phyloP scores from a whole-genome alignment of 2,888 invertebrate species.

The Microctonus brassicae region DNA sequence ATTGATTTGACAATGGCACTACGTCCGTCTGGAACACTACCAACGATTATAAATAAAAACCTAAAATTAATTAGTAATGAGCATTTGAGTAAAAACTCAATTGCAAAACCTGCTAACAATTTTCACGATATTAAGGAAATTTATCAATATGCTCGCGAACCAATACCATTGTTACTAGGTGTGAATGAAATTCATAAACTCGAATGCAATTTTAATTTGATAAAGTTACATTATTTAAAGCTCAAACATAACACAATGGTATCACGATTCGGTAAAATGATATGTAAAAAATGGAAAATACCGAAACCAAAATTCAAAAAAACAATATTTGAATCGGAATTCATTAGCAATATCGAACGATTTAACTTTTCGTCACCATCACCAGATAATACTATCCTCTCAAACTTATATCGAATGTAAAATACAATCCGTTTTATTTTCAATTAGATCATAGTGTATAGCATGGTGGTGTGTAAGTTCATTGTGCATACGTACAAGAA shows the following conservation, averaged over 20 bases:
- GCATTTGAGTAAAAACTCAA: slow-evolving; percentile 11
- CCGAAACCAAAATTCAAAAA: slow-evolving; percentile 47
- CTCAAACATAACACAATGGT: slow-evolving; percentile 52
- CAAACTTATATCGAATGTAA: slow-evolving; percentile 57
- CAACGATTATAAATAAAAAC: slow-evolving; percentile 9
- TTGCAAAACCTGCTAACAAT: slow-evolving; percentile 8
- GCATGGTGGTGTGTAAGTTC: too few species aligned
- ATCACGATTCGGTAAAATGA: slow-evolving; percentile 72
- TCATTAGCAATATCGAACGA: slow-evolving; percentile 51
- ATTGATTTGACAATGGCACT: slow-evolving; percentile 70
- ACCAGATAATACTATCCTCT: slow-evolving; percentile 74
- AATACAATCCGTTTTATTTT: background rate
- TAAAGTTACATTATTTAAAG: slow-evolving; percentile 35
- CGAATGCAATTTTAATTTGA: slow-evolving; percentile 45
- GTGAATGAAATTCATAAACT: slow-evolving; percentile 8
- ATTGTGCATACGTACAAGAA: too few species aligned
- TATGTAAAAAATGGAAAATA: slow-evolving; percentile 66
- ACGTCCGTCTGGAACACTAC: slow-evolving; percentile 8
- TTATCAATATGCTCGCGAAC: slow-evolving; percentile 24
- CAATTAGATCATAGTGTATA: too few species aligned
- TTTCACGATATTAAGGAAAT: slow-evolving; percentile 29
- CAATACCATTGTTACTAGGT: slow-evolving; percentile 23
- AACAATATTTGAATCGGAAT: slow-evolving; percentile 39
- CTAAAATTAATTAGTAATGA: background rate
- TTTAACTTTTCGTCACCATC: slow-evolving; percentile 76